Evolutionary conservation across 1,140 invertebrate genomes (phyloP).

Genomic region (Cotesia vestalis): DNA sequence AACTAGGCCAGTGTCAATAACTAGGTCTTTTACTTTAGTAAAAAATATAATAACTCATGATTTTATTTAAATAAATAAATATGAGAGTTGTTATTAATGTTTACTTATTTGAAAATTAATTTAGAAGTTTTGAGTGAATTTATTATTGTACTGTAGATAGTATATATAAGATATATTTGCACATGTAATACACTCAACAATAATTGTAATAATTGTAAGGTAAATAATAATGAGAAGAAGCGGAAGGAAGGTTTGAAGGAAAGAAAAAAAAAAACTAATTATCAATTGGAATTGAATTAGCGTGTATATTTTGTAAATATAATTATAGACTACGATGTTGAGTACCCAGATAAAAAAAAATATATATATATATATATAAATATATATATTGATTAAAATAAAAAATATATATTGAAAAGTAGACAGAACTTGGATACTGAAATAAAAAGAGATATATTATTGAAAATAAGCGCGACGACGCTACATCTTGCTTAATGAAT

Average conservation of each 20-base stretch:
- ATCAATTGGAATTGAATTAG: slow-evolving; percentile 39
- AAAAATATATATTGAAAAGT: slow-evolving; percentile 22
- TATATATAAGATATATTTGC: slow-evolving; percentile 34
- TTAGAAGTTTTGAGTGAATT: not conserved
- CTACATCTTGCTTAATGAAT: not conserved
- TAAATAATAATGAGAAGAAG: not conserved
- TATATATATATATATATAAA: slow-evolving; percentile 12
- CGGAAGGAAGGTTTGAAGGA: not conserved
- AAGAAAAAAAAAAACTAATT: slow-evolving; percentile 16
- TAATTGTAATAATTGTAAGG: slow-evolving; percentile 4
- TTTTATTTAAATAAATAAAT: slow-evolving; percentile 11
- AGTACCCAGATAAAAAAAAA: slow-evolving; percentile 12
- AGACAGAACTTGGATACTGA: not conserved
- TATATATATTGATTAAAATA: slow-evolving; percentile 11
- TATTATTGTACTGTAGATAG: slow-evolving; percentile 41
- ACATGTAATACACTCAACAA: slow-evolving; percentile 15
- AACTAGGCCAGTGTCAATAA: no score
- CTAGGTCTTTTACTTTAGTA: no score
- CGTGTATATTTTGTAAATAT: slow-evolving; percentile 45
- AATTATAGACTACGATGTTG: slow-evolving; percentile 1
- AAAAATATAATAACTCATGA: not conserved
- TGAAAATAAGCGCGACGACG: not conserved
- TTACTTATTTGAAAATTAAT: slow-evolving; percentile 1
- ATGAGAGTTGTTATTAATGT: slow-evolving; percentile 28
- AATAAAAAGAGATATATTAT: not conserved